These are phyloP conservation scores for Apistogramma diplotaenia DNA, from an alignment of 2,113 vertebrate species.

Conservation along the genomic window DNA sequence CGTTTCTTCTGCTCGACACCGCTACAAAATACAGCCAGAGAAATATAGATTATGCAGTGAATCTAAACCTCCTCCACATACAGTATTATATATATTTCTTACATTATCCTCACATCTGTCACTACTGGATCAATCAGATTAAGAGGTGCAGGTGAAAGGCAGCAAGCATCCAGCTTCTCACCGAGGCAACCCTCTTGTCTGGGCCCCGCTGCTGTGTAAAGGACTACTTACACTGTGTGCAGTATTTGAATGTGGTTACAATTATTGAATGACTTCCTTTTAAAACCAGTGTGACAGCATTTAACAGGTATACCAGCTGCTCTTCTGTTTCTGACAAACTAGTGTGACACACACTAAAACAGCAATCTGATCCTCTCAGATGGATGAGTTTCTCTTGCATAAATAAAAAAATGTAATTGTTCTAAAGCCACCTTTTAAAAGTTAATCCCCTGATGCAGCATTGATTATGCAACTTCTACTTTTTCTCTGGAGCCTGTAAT, in stretches of 20 bases:
- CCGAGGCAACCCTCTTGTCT: background rate
- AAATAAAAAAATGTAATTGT: background rate
- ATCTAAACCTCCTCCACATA: background rate
- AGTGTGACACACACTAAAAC: background rate
- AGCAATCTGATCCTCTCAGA: background rate
- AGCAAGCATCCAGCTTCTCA: background rate
- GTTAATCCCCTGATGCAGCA: background rate
- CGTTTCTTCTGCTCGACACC: background rate
- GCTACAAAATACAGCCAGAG: background rate
- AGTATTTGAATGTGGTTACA: background rate
- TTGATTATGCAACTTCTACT: background rate
- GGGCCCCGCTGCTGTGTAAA: background rate
- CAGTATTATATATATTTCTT: background rate
- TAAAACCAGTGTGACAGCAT: background rate
- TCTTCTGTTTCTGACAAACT: background rate
- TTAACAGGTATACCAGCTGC: background rate
- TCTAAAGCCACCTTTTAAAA: background rate
- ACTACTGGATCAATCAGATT: background rate
- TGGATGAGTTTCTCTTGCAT: background rate
- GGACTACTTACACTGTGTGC: background rate
- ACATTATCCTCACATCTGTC: background rate
- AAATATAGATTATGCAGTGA: background rate
- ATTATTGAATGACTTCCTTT: background rate
- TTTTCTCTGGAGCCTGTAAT: too few species aligned
- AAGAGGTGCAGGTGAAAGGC: background rate